Conservation (phyloP, 2,797 vertebrate species). For the Phoeniculus purpureus region DNA sequence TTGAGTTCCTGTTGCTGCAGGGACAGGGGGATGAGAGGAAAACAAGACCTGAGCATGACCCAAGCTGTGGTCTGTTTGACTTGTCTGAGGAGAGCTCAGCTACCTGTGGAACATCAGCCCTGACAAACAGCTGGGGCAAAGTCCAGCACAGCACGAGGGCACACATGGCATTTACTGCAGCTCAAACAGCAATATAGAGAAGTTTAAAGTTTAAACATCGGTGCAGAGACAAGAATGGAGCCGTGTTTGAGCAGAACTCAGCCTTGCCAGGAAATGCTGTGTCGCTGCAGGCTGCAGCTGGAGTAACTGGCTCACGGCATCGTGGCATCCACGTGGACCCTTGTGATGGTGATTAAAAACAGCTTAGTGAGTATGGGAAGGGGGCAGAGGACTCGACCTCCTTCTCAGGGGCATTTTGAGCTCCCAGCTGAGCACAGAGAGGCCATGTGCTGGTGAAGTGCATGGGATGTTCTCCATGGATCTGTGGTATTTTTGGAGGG, state of each 20-base stretch:
- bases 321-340: rapidly evolving
- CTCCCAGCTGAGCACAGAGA: background rate
- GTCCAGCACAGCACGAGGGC: rapidly evolving
- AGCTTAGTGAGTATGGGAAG: background rate
- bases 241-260: rapidly evolving
- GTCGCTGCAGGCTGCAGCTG: background rate
- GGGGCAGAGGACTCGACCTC: background rate
- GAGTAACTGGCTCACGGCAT: background rate
- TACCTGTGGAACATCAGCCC: rapidly evolving
- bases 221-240: background rate
- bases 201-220: background rate
- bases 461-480: background rate
- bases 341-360: background rate
- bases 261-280: background rate
- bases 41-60: background rate
- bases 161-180: rapidly evolving
- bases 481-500: no score
- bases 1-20: background rate
- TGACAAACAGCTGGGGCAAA: background rate
- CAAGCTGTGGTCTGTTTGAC: background rate
- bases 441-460: background rate
- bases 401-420: background rate
- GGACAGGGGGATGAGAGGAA: background rate
- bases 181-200: background rate
- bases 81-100: background rate